These are phyloP conservation scores for Octodon degus DNA, from an alignment of 2,113 vertebrate genomes.

Conservation along the genomic window DNA sequence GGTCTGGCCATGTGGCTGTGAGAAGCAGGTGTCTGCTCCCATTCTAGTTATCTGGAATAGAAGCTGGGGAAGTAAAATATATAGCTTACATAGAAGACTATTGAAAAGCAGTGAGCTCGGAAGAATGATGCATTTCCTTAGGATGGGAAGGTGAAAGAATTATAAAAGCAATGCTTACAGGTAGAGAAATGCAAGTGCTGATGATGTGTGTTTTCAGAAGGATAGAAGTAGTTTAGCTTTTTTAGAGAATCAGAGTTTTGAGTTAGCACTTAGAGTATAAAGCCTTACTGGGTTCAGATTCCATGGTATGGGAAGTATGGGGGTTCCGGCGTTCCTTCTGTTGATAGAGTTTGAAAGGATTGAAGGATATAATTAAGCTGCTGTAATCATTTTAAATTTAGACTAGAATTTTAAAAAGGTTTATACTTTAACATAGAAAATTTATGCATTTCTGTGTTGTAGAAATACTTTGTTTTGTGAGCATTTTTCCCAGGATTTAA, in stretches of 20 bases:
- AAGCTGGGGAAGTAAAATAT: not conserved
- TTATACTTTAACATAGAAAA: not conserved
- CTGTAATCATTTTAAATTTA: not conserved
- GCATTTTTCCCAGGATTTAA: not conserved
- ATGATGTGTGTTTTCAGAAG: not conserved
- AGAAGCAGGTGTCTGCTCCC: not conserved
- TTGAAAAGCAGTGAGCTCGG: not conserved
- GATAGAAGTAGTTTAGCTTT: not conserved
- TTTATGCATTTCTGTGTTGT: not conserved
- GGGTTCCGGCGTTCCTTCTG: not conserved
- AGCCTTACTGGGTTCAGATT: not conserved
- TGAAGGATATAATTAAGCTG: not conserved
- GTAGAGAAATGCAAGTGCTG: not conserved
- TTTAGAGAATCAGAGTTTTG: not conserved
- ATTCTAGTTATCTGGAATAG: not conserved
- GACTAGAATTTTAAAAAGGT: not conserved
- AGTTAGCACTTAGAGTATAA: not conserved
- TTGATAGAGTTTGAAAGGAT: not conserved
- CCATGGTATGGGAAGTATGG: not conserved
- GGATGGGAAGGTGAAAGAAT: not conserved
- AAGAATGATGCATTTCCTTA: not conserved
- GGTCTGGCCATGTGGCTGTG: not conserved
- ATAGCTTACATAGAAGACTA: not conserved
- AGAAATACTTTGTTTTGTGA: not conserved
- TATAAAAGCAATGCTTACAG: not conserved